Conservation (phyloP, 2,797 vertebrate species). For the Melanotaenia trifasciata region DNA sequence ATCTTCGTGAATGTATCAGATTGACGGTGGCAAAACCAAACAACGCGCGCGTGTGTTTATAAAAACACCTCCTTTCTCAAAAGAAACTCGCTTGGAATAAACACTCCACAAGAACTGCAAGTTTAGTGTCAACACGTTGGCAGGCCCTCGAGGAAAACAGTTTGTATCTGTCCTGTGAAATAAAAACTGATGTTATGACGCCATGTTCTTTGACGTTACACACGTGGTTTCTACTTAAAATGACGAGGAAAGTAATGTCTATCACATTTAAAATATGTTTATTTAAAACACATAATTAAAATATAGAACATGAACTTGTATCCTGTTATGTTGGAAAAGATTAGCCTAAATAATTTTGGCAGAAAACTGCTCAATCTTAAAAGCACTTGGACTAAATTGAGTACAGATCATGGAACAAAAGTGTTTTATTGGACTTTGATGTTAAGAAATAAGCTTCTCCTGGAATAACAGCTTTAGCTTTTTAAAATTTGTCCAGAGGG, state of each 20-base stretch:
- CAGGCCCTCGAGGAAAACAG: background rate
- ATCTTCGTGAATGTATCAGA: background rate
- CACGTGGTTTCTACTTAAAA: background rate
- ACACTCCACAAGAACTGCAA: constrained; percentile 47
- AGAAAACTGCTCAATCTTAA: too few relatives aligned
- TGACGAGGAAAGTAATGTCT: too few relatives aligned
- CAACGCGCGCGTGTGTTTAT: constrained; percentile 37
- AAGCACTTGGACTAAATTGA: background rate
- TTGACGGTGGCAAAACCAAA: constrained; percentile 51
- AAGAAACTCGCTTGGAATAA: constrained; percentile 62
- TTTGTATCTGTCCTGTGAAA: background rate
- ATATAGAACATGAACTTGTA: too few relatives aligned
- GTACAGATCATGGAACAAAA: background rate
- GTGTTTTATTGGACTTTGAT: background rate
- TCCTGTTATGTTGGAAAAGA: too few relatives aligned
- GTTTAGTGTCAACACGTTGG: constrained; percentile 66
- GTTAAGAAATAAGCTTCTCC: background rate
- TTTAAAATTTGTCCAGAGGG: background rate
- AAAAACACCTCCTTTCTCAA: constrained; percentile 12
- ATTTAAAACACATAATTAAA: too few relatives aligned
- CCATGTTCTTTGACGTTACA: background rate
- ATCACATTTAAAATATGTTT: background rate
- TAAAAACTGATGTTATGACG: background rate
- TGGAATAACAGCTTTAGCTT: background rate
- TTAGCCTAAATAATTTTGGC: too few relatives aligned